Conservation (phyloP, 30 jellyfish, hydroid and myxozoan genomes). For the Pelagia noctiluca region DNA sequence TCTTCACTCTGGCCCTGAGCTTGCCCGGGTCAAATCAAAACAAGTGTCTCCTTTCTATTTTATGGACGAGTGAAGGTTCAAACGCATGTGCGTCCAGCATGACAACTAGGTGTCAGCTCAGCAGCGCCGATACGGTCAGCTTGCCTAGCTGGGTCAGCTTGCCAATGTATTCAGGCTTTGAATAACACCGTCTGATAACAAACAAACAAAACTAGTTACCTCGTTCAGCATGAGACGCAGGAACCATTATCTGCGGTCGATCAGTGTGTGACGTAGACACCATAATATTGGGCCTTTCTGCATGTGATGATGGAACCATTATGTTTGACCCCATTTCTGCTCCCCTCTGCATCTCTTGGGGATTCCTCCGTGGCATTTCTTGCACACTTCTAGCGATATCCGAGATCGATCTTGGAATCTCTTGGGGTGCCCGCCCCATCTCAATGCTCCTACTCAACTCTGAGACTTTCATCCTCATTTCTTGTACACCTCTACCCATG, state of each 20-base stretch:
- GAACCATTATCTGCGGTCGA: slow-evolving; percentile 60
- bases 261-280: slow-evolving; percentile 54
- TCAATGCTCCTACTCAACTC: slow-evolving; percentile 16
- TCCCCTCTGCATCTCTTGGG: slow-evolving; percentile 48
- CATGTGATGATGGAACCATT: slow-evolving; percentile 63
- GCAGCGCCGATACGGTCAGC: no score
- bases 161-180: no score
- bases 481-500: slow-evolving; percentile 51
- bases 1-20: no score
- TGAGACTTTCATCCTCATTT: slow-evolving; percentile 64
- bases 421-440: slow-evolving; percentile 33
- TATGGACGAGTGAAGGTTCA: no score
- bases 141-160: no score
- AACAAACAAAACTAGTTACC: no score
- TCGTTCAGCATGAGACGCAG: slow-evolving; percentile 65
- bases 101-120: no score
- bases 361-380: slow-evolving; percentile 57
- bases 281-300: slow-evolving; percentile 59
- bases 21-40: no score
- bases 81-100: no score
- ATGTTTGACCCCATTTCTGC: slow-evolving; percentile 56
- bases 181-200: no score
- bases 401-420: slow-evolving; percentile 32
- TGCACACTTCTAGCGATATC: slow-evolving; percentile 51
- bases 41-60: no score